Conservation (phyloP, 2,888 invertebrate genomes). For the Spodoptera picta region DNA sequence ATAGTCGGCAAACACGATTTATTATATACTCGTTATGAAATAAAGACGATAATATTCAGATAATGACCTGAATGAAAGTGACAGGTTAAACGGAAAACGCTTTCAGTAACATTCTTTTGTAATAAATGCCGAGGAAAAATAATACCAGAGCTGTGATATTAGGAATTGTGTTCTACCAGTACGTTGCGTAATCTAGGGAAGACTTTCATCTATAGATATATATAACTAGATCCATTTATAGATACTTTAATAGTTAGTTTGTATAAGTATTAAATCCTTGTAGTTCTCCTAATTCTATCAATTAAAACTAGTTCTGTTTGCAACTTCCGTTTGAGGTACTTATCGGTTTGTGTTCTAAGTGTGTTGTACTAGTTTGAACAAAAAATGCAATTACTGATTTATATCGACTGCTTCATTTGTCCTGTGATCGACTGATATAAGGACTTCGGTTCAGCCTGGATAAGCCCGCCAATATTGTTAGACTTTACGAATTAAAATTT, state of each 20-base stretch:
- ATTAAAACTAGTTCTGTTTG: too few species aligned
- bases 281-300: background rate
- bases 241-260: slow-evolving; percentile 3
- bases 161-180: slow-evolving; percentile 18
- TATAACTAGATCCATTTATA: too few species aligned
- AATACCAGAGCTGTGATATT: slow-evolving; percentile 28
- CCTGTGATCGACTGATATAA: too few species aligned
- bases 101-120: slow-evolving; percentile 44
- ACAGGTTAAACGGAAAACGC: slow-evolving; percentile 49
- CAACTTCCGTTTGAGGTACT: too few species aligned
- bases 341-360: too few species aligned
- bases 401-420: too few species aligned
- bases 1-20: slow-evolving; percentile 45
- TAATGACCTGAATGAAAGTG: slow-evolving; percentile 50
- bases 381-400: too few species aligned
- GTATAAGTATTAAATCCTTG: slow-evolving; percentile 17
- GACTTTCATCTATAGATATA: slow-evolving; percentile 5
- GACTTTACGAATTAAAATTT: too few species aligned
- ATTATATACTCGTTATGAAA: slow-evolving; percentile 44
- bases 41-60: slow-evolving; percentile 41
- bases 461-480: too few species aligned
- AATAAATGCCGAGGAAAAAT: slow-evolving; percentile 38
- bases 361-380: too few species aligned
- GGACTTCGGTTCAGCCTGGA: too few species aligned
- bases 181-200: slow-evolving; percentile 22